A percentile compares a stretch with the other conserved stretches of the same genome.
These are phyloP conservation scores for Lacerta agilis DNA, from an alignment of 2,797 vertebrate genomes.

Conservation along the genomic window DNA sequence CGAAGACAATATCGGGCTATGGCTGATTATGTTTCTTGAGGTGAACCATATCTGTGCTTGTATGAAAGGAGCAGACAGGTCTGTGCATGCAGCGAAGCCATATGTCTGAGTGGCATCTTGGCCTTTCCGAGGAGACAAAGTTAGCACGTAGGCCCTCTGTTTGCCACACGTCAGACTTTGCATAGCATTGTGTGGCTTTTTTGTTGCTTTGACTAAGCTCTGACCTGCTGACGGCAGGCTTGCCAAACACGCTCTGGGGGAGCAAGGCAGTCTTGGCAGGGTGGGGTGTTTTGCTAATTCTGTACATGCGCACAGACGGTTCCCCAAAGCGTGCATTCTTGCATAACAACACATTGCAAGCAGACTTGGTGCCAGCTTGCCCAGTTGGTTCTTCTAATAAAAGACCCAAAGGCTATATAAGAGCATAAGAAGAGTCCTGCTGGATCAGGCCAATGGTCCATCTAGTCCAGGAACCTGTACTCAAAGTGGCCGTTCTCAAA, in stretches of 20 bases:
- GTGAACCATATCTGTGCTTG: constrained; percentile 20
- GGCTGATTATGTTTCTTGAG: constrained; percentile 25
- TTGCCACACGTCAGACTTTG: neutral
- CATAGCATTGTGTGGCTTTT: neutral
- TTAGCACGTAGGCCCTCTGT: accelerated
- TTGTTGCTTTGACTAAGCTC: neutral
- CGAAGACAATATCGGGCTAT: neutral
- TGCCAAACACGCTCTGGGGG: accelerated
- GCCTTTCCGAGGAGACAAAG: constrained; percentile 12
- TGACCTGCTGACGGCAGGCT: constrained; percentile 25
- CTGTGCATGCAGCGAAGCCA: neutral
- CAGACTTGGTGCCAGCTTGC: neutral
- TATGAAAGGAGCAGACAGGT: constrained; percentile 45
- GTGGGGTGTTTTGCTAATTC: constrained; percentile 18
- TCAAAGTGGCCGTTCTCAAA: no score
- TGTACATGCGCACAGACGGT: accelerated
- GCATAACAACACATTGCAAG: constrained; percentile 21
- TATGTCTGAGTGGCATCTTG: constrained; percentile 32
- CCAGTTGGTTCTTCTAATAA: neutral
- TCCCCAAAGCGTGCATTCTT: neutral
- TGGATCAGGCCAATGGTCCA: no score
- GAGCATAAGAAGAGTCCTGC: no score
- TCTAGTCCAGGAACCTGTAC: no score
- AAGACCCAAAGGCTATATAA: neutral
- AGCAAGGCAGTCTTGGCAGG: constrained; percentile 13